A percentile compares a stretch with the other conserved stretches of the same genome.
Conservation (phyloP, 2,113 vertebrate genomes). For the Heterotis niloticus region DNA sequence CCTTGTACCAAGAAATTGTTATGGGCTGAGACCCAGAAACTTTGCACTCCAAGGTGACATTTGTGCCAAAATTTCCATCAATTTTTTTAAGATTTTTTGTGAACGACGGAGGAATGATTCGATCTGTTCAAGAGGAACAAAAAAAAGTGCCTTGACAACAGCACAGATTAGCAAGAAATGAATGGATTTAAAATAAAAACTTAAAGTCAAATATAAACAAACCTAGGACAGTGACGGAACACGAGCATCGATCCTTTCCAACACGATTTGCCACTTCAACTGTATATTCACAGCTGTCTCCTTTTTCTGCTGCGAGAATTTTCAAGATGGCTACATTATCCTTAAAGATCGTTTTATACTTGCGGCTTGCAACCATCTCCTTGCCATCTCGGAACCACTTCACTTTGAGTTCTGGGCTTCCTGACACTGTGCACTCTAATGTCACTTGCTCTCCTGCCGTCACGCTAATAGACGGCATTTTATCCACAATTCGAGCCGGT, state of each 20-base stretch:
- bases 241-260: constrained; percentile 84
- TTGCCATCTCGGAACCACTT: constrained; percentile 93
- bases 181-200: constrained; percentile 8
- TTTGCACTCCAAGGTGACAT: constrained; percentile 81
- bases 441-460: constrained; percentile 87
- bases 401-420: constrained; percentile 91
- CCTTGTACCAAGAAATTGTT: constrained; percentile 87
- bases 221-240: constrained; percentile 88
- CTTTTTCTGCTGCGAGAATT: constrained; percentile 82
- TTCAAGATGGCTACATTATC: constrained; percentile 85
- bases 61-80: constrained; percentile 70
- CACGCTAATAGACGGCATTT: constrained; percentile 86
- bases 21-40: constrained; percentile 93
- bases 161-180: neutral
- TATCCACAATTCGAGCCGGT: constrained; percentile 87
- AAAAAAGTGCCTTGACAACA: constrained; percentile 38
- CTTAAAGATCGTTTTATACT: constrained; percentile 89
- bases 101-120: constrained; percentile 87
- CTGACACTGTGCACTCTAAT: constrained; percentile 83
- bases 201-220: constrained; percentile 49
- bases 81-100: constrained; percentile 85
- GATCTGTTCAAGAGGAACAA: constrained; percentile 76
- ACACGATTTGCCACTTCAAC: constrained; percentile 93
- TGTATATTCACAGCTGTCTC: constrained; percentile 85
- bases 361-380: constrained; percentile 82